Evolutionary conservation across 2,888 invertebrate species (phyloP).

Genomic region (Bunonema sp.): DNA sequence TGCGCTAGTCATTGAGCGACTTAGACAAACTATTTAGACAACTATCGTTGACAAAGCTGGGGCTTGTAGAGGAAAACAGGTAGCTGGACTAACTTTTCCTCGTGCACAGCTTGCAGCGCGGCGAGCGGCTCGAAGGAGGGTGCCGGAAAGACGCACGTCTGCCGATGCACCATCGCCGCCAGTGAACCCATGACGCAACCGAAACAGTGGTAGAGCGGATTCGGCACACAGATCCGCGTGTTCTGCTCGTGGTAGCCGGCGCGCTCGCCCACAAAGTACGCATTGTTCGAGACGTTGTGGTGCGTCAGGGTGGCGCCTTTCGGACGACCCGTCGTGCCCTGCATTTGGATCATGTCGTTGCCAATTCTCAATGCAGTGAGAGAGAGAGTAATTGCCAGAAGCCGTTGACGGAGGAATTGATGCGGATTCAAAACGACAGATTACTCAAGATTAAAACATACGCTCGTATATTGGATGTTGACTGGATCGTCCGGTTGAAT

Average conservation of each 20-base stretch:
- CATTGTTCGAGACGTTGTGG: slow-evolving; percentile 63
- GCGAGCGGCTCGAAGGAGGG: slow-evolving; percentile 53
- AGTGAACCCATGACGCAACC: slow-evolving; percentile 59
- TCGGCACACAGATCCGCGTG: slow-evolving; percentile 37
- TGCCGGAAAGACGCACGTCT: slow-evolving; percentile 47
- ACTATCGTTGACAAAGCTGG: neutral
- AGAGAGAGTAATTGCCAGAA: neutral
- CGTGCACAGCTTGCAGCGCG: slow-evolving; percentile 55
- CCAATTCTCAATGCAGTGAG: neutral
- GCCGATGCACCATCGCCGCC: slow-evolving; percentile 50
- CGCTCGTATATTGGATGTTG: slow-evolving; percentile 53
- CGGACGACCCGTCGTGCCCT: slow-evolving; percentile 66
- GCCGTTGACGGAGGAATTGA: too few relatives aligned
- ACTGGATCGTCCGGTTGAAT: slow-evolving; percentile 59
- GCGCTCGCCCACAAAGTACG: slow-evolving; percentile 54
- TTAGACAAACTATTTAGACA: neutral
- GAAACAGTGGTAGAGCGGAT: slow-evolving; percentile 57
- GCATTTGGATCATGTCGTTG: neutral
- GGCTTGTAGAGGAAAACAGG: neutral
- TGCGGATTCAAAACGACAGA: neutral
- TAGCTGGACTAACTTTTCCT: slow-evolving; percentile 53
- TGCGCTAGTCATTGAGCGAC: neutral
- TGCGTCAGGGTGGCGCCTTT: slow-evolving; percentile 59
- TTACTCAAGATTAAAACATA: slow-evolving; percentile 4
- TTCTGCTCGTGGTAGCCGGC: slow-evolving; percentile 45